These are phyloP conservation scores for Gonocerus acuteangulatus DNA, from an alignment of 2,888 invertebrate species.

Conservation along the genomic window DNA sequence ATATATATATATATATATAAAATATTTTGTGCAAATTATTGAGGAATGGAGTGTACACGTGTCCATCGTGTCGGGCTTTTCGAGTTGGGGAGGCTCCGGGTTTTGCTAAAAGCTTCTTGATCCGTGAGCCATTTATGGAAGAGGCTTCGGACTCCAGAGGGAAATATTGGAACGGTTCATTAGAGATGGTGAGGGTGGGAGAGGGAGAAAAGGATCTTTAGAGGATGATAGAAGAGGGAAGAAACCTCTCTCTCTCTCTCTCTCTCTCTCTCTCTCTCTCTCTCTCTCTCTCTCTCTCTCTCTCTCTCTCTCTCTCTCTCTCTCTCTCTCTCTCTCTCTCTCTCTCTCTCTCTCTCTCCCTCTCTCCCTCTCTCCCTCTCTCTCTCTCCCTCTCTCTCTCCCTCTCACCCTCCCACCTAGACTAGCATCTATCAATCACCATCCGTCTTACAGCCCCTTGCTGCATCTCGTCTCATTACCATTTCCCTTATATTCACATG, in stretches of 20 bases:
- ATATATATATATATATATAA: too few relatives aligned
- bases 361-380: conserved; percentile 5
- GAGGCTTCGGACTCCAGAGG: too few relatives aligned
- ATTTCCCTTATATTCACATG: conserved; percentile 18
- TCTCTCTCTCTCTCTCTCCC: conserved; percentile 10
- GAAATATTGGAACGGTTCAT: conserved; percentile 10
- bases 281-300: conserved; percentile 7
- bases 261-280: conserved; percentile 12
- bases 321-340: conserved; percentile 14
- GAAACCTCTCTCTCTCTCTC: conserved; percentile 10
- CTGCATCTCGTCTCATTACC: conserved; percentile 9
- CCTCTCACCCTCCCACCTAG: too few relatives aligned
- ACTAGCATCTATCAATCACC: conserved; percentile 21
- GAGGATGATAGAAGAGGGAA: conserved; percentile 10
- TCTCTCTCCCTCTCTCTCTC: too few relatives aligned
- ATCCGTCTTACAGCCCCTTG: conserved; percentile 8
- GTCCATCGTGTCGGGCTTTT: too few relatives aligned
- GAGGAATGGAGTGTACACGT: too few relatives aligned
- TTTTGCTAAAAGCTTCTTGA: too few relatives aligned
- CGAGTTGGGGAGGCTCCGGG: too few relatives aligned
- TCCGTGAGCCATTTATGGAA: too few relatives aligned
- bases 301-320: conserved; percentile 12
- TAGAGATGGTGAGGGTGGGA: not conserved
- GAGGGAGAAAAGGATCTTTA: not conserved
- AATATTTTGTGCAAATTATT: too few relatives aligned